Evolutionary conservation across 2,797 vertebrate genomes (phyloP), one percentile per base, ranked within the genome.

Genomic region (Coregonus ussuriensis): DNA sequence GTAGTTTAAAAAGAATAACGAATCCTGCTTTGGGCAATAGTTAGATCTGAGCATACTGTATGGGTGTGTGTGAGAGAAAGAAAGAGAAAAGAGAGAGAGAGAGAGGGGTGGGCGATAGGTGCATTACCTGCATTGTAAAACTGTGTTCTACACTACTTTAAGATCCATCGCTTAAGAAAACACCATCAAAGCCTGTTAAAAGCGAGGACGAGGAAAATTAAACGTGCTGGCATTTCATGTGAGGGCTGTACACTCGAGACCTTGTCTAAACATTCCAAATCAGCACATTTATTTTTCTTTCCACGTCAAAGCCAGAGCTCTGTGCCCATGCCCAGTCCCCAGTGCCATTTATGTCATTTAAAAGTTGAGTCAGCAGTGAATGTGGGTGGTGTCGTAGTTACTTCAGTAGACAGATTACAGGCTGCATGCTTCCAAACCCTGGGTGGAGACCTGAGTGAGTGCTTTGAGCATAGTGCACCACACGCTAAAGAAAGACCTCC

Each of bases 361-460:
- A 77, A 80, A 80, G 77, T 83, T 72, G 86, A 88, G 76, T 72
- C 76, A 67, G 71, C 71, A 33, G 51, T 56, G 85, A 82, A 85
- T 84, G 77, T 84, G 86, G 87, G 86, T 87, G 89, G 88, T 89
- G 87, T 18, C 11, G 62, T 69, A 15, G 82, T 84, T 80, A 81
- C 86, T 85, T 21, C n/a, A 4, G 67, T 74, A 74, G 74, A 76
- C 71, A 88, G 91, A 94, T 94, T 93, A 93, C 83, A 92, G 91
- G 81, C 79, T 72, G 81, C 78, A 54, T 75, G 74, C 72, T 73
- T 87, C 89, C 83, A 86, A 86, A 85, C 84, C 79, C 71, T 79
- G 92, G 91, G 91, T 91, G 92, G 92, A 90, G 90, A 86, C 84
- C 87, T 81, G 82, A 74, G 21, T 25, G 51, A 47, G n/a, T 21